A percentile compares a stretch with the other conserved stretches of the same genome.
Conservation (phyloP, 2,797 vertebrate genomes). For the Meda fulgida region DNA sequence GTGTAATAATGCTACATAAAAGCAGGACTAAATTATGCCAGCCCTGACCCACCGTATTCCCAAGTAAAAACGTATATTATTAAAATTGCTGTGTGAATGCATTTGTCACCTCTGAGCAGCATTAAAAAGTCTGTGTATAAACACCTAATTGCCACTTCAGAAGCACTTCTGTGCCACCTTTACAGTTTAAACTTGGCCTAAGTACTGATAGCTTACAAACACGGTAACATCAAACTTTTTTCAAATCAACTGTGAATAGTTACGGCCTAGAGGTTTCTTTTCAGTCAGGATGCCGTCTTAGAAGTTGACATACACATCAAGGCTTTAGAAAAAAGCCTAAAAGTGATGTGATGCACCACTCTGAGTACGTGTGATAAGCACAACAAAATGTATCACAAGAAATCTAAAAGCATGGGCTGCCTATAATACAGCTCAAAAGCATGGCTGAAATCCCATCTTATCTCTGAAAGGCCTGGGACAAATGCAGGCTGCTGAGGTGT, state of each 20-base stretch:
- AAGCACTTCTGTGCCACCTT: too few species aligned
- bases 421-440: slow-evolving; percentile 3
- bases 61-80: too few species aligned
- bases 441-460: slow-evolving; percentile 26
- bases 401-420: slow-evolving; percentile 6
- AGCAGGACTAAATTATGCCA: too few species aligned
- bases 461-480: slow-evolving; percentile 25
- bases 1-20: too few species aligned
- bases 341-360: background rate
- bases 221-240: background rate
- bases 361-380: background rate
- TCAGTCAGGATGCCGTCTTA: background rate
- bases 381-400: background rate
- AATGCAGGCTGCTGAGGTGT: slow-evolving; percentile 18
- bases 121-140: too few species aligned
- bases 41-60: too few species aligned
- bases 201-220: background rate
- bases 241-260: background rate
- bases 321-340: background rate
- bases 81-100: too few species aligned
- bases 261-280: background rate
- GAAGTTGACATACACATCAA: background rate
- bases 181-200: too few species aligned
- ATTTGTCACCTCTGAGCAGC: too few species aligned
- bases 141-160: too few species aligned